These are phyloP conservation scores for Channa striata DNA, from an alignment of 2,797 vertebrate genomes.

Conservation along the genomic window DNA sequence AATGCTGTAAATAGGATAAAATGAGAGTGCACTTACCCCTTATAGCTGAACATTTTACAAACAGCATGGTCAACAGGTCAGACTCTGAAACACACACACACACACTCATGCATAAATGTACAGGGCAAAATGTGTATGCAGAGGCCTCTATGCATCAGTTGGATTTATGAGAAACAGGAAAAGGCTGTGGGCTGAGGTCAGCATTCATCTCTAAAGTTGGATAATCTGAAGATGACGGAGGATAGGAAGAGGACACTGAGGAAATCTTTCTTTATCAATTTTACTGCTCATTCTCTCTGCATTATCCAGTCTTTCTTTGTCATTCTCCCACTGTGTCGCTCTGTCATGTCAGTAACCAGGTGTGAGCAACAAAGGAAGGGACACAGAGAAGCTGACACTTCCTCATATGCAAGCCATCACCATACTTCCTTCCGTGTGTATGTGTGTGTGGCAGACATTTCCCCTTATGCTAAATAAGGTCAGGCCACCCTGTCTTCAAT, in stretches of 20 bases:
- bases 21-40: not conserved
- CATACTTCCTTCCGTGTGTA: constrained; percentile 32
- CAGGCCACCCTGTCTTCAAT: constrained; percentile 47
- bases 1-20: constrained; percentile 6
- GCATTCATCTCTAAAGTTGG: constrained; percentile 13
- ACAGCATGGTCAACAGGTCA: constrained; percentile 11
- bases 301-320: not conserved
- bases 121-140: constrained; percentile 26
- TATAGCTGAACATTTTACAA: not conserved
- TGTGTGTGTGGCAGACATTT: constrained; percentile 20
- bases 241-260: constrained; percentile 7
- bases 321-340: constrained; percentile 21
- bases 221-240: constrained; percentile 25
- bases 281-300: constrained; percentile 18
- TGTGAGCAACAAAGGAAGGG: constrained; percentile 60
- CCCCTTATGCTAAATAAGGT: constrained; percentile 39
- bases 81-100: not conserved
- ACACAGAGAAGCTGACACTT: constrained; percentile 59
- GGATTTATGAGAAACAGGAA: constrained; percentile 34
- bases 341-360: constrained; percentile 58
- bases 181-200: not conserved
- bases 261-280: constrained; percentile 38
- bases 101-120: not conserved
- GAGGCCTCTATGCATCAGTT: constrained; percentile 12
- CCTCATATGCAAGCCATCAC: constrained; percentile 65